phyloP scores from a whole-genome alignment of 2,888 invertebrate genomes.

The Selenia dentaria region DNA sequence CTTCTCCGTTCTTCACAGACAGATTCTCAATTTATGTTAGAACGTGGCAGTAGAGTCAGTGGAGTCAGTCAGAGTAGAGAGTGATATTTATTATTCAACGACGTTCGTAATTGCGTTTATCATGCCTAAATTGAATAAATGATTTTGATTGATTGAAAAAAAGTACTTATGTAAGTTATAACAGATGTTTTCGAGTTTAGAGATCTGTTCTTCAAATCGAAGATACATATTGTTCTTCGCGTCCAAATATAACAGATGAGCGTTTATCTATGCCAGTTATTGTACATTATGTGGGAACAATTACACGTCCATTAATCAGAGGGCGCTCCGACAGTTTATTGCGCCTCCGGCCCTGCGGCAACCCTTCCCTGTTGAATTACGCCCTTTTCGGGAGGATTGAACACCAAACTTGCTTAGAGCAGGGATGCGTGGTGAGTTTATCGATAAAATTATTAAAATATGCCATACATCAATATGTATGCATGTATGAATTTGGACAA shows the following conservation, averaged over 20 bases:
- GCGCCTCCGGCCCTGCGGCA: conserved; percentile 64
- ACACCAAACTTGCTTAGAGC: conserved; percentile 15
- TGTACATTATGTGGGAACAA: conserved; percentile 78
- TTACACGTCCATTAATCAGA: conserved; percentile 77
- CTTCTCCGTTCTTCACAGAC: too few relatives aligned
- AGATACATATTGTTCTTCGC: conserved; percentile 26
- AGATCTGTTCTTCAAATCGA: too few relatives aligned
- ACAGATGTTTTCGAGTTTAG: too few relatives aligned
- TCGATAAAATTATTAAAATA: conserved; percentile 2
- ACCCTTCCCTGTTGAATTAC: conserved; percentile 58
- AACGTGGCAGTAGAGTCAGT: too few relatives aligned
- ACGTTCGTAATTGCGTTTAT: too few relatives aligned
- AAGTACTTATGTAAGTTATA: too few relatives aligned
- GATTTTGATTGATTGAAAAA: too few relatives aligned
- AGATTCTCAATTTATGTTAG: too few relatives aligned
- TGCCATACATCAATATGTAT: conserved; percentile 1
- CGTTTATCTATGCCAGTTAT: conserved; percentile 64
- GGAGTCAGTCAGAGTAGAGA: too few relatives aligned
- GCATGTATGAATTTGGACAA: too few relatives aligned
- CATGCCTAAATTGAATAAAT: too few relatives aligned
- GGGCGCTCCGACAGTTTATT: conserved; percentile 68
- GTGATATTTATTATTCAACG: too few relatives aligned
- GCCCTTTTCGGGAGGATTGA: conserved; percentile 44
- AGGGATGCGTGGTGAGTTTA: conserved; percentile 6
- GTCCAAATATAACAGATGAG: conserved; percentile 30